Evolutionary conservation across 1,140 invertebrate genomes (phyloP).

Genomic region (Drosophila neocordata): DNA sequence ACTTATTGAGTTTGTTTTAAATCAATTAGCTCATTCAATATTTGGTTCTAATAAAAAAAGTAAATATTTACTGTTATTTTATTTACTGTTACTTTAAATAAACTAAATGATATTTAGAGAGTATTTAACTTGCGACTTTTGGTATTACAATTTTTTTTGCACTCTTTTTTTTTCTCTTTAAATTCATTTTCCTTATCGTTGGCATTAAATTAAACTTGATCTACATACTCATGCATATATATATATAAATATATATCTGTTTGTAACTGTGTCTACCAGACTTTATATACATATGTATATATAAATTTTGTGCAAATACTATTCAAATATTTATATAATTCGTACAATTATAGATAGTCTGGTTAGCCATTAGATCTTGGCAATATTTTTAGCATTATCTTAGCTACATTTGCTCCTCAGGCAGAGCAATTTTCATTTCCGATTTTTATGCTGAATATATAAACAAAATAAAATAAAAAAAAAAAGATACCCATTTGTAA

Average conservation of each 20-base stretch:
- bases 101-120: not conserved
- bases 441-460: constrained; percentile 38
- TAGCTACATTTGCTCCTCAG: constrained; percentile 19
- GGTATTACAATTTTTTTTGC: not conserved
- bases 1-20: no score
- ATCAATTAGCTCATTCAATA: no score
- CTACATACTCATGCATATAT: constrained; percentile 32
- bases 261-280: constrained; percentile 1
- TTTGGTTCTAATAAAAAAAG: no score
- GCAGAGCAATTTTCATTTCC: constrained; percentile 70
- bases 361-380: constrained; percentile 35
- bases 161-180: constrained; percentile 10
- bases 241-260: not conserved
- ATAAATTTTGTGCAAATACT: constrained; percentile 34
- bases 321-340: constrained; percentile 74
- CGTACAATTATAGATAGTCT: constrained; percentile 64
- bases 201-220: constrained; percentile 59
- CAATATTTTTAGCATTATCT: constrained; percentile 66
- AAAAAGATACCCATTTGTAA: constrained; percentile 26
- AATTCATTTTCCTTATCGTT: constrained; percentile 49
- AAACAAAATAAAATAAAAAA: no score
- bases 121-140: not conserved
- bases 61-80: no score
- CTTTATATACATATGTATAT: constrained; percentile 10
- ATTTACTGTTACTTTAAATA: no score